Evolutionary conservation across 2,113 vertebrate species (phyloP).

Genomic region (Lepus timidus): DNA sequence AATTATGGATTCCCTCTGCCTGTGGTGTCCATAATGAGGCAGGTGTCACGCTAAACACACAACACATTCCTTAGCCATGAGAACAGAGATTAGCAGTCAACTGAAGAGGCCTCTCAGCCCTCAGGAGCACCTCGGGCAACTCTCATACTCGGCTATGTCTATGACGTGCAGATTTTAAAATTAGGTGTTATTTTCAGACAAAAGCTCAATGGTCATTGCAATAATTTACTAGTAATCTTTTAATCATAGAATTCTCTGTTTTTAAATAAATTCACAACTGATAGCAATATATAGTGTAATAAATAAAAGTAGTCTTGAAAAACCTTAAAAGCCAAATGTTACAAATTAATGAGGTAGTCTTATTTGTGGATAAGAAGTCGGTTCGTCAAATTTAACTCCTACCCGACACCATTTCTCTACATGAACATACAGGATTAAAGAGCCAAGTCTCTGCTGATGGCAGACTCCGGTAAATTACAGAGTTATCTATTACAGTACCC

Average conservation of each 20-base stretch:
- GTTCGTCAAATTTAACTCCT: background rate
- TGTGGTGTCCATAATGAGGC: background rate
- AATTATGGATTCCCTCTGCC: background rate
- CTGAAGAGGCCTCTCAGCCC: slow-evolving; percentile 25
- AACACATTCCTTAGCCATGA: slow-evolving; percentile 25
- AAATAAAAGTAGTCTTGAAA: slow-evolving; percentile 18
- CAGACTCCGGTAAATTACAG: background rate
- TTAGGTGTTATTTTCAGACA: background rate
- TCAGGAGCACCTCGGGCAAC: background rate
- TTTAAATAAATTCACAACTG: slow-evolving; percentile 15
- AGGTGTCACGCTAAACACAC: background rate
- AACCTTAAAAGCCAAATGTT: background rate
- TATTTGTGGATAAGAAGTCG: slow-evolving; percentile 13
- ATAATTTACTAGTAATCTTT: background rate
- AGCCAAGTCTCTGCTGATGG: background rate
- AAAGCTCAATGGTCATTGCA: background rate
- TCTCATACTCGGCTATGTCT: background rate
- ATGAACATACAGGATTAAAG: slow-evolving; percentile 5
- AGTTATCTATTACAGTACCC: background rate
- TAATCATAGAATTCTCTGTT: background rate
- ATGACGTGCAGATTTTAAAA: background rate
- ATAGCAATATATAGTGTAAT: background rate
- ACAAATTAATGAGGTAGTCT: slow-evolving; percentile 6
- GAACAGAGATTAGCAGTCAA: slow-evolving; percentile 3
- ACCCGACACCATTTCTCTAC: background rate